Evolutionary conservation across 2,888 invertebrate genomes (phyloP), one percentile per base, ranked within the genome.

Genomic region (Euzetes globulus): DNA sequence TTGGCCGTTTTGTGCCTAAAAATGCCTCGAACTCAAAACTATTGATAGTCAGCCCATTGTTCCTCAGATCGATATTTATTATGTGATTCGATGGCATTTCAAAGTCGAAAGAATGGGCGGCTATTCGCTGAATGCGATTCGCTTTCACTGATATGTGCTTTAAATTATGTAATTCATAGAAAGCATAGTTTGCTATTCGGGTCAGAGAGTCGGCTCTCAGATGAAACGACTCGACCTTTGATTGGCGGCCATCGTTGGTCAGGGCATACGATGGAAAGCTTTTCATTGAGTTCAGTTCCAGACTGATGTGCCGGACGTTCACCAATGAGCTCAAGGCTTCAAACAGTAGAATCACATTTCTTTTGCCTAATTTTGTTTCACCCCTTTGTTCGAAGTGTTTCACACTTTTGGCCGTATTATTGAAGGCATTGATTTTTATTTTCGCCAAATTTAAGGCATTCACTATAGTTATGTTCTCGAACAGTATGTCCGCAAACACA

Each of bases 41-140:
- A 25, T 27, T n/a, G 25, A 33, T n/a, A 27, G 29, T 74, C n/a
- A 74, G 45, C 33, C 71, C 52, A 55, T 74, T 74, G 19, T 29
- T 17, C 13, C 58, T 17, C 25, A 74, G 50, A 52, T 74, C 74
- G 29, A 74, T 74, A 6, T 1, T 70, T 15, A 63, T 71, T 27
- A 71, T 19, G 19, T 41, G 52, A 71, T 33, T 74, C 11, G 71
- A 52, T n/a, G 58, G 71, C 25, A 41, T 55, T 25, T 55, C 63
- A 45, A 74, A 45, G 55, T 74, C 74, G 50, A 74, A 74, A n/a
- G 71, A 29, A 33, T 74, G 71, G 13, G 74, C 74, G 13, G 29
- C 19, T 9, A 74, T 71, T 5, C 72, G 52, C 25, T 58, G 7
- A 17, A 71, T 41, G 1, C 15, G 25, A 17, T 33, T 17, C 13